Evolutionary conservation across 2,113 vertebrate species (phyloP).

Genomic region (Athene cunicularia): DNA sequence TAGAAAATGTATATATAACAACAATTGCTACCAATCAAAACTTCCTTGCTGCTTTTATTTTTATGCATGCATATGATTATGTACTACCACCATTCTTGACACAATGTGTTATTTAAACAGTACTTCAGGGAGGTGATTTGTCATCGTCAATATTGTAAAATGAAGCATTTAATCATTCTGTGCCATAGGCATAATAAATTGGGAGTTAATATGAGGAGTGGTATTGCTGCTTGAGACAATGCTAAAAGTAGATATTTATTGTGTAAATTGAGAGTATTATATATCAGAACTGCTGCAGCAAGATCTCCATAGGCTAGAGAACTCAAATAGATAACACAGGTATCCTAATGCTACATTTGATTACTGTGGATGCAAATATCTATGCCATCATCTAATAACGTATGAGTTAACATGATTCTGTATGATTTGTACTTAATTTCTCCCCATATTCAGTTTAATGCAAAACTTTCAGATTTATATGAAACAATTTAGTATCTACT

Average conservation of each 20-base stretch:
- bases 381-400: background rate
- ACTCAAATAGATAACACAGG: background rate
- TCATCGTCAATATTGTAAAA: background rate
- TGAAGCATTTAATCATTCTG: background rate
- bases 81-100: background rate
- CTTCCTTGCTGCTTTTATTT: background rate
- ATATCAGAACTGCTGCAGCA: background rate
- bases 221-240: background rate
- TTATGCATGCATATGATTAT: background rate
- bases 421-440: background rate
- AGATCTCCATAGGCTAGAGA: background rate
- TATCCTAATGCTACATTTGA: background rate
- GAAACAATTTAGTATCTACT: background rate
- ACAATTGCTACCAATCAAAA: background rate
- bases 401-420: background rate
- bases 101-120: background rate
- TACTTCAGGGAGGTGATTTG: background rate
- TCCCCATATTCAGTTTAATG: background rate
- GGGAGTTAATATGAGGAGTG: background rate
- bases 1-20: background rate
- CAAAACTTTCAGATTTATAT: background rate
- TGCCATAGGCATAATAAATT: background rate
- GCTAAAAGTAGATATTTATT: background rate
- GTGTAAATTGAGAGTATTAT: background rate
- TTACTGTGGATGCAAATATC: background rate